Percentiles rank a stretch among this genome's conserved stretches.
Conservation (phyloP, 2,888 invertebrate genomes). For the Pecten maximus region DNA sequence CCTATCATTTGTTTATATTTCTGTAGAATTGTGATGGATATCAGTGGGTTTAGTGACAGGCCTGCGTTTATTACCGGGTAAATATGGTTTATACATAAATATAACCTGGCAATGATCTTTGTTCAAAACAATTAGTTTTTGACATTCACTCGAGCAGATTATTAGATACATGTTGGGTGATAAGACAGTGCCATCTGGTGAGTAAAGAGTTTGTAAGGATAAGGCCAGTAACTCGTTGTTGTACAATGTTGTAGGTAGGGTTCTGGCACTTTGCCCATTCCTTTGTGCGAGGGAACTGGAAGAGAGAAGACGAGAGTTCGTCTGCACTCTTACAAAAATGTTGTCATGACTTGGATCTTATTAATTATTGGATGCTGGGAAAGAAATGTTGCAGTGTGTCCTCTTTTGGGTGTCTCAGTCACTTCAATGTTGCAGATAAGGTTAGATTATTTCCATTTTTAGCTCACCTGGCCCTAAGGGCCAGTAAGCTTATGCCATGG, state of each 20-base stretch:
- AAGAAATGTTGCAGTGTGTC: conserved; percentile 76
- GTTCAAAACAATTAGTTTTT: background rate
- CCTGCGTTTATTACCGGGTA: too few species aligned
- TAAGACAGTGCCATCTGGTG: background rate
- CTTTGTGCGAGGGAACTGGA: conserved; percentile 83
- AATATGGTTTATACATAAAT: too few species aligned
- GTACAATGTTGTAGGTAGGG: conserved; percentile 73
- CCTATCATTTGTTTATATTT: too few species aligned
- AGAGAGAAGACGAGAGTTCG: conserved; percentile 78
- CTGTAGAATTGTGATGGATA: too few species aligned
- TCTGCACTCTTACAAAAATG: conserved; percentile 83
- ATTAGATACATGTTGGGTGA: background rate
- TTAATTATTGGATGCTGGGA: conserved; percentile 81
- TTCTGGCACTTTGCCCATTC: conserved; percentile 83
- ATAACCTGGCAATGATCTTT: too few species aligned
- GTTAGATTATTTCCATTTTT: too few species aligned
- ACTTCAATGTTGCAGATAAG: conserved; percentile 81
- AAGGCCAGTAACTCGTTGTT: background rate
- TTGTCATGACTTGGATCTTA: conserved; percentile 83
- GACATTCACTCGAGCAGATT: background rate
- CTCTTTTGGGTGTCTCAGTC: conserved; percentile 80
- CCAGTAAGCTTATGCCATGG: too few species aligned
- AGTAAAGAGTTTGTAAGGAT: background rate
- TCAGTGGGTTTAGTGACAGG: too few species aligned
- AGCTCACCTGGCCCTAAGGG: too few species aligned